Evolutionary conservation across 2,888 invertebrate genomes (phyloP), one percentile per base, ranked within the genome.

Genomic region (Cantharis flavilabris): DNA sequence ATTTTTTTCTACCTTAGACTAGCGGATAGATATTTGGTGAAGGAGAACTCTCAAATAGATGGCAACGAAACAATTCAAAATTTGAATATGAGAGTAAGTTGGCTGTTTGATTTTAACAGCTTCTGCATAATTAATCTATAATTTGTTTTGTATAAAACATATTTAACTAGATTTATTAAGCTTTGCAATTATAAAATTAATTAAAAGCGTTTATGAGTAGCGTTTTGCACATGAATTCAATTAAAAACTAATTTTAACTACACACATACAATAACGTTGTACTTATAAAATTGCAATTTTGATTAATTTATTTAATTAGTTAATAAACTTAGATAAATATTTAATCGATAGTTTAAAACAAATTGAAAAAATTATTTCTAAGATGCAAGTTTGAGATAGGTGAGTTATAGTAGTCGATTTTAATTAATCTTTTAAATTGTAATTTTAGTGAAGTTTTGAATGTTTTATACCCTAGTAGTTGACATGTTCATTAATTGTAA

Each of bases 81-180:
- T 64, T 67, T 69, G 62, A 73, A 71, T 71, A 33, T 49, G 69
- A 63, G 20, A 69, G 28, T 74, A 67, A 77, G 69, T 72, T 75
- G 16, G 62, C 71, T 75, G 64, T 49, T 73, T 20, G 26, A 26
- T 70, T 73, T 16, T 30, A 72, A 70, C 62, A 77, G 69, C 71
- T 69, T 23, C 63, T 71, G 67, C 18, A 63, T 74, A 77, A 75
- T 77, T 72, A 67, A 67, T 67, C 23, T 23, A 67, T 26, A 23
- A 67, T 67, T 67, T 20, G 20, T 67, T 67, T 30, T 67, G 26
- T 67, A 20, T 67, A 23, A 67, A 67, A 67, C 49, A 49, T 49
- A 67, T n/a, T 23, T 67, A 67, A 67, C 65, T 23, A 67, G 26
- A 67, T 67, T 67, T 67, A 67, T 67, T 23, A 23, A 23, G 23